Conservation (phyloP, 2,113 vertebrate species). For the Dicaeum eximium region DNA sequence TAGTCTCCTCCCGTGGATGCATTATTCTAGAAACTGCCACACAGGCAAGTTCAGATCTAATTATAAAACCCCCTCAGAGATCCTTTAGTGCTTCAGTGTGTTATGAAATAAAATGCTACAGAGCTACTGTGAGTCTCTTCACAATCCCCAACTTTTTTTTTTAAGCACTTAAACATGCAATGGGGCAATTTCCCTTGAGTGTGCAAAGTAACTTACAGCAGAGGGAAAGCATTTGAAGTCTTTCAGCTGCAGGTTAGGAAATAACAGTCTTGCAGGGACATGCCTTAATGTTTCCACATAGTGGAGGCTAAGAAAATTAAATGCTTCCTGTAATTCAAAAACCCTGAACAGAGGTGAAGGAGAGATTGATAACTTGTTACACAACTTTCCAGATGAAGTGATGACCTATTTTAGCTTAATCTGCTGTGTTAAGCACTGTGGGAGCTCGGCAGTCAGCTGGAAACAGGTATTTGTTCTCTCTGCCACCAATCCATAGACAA, state of each 20-base stretch:
- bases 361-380: slow-evolving; percentile 26
- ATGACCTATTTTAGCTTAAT: slow-evolving; percentile 20
- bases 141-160: background rate
- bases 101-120: background rate
- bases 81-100: background rate
- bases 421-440: background rate
- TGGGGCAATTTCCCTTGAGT: background rate
- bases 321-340: slow-evolving; percentile 36
- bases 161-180: background rate
- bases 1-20: background rate
- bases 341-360: background rate
- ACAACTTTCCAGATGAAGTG: background rate
- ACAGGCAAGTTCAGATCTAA: background rate
- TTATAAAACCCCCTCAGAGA: background rate
- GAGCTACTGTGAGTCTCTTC: background rate
- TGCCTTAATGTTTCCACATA: slow-evolving; percentile 26
- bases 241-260: slow-evolving; percentile 32
- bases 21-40: background rate
- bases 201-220: background rate
- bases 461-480: background rate
- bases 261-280: slow-evolving; percentile 41
- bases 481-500: background rate
- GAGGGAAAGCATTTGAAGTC: background rate
- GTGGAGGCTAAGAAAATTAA: background rate
- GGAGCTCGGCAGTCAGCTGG: background rate